Evolutionary conservation across 2,797 vertebrate species (phyloP), one percentile per base, ranked within the genome.

Genomic region (Sebastes jordani): DNA sequence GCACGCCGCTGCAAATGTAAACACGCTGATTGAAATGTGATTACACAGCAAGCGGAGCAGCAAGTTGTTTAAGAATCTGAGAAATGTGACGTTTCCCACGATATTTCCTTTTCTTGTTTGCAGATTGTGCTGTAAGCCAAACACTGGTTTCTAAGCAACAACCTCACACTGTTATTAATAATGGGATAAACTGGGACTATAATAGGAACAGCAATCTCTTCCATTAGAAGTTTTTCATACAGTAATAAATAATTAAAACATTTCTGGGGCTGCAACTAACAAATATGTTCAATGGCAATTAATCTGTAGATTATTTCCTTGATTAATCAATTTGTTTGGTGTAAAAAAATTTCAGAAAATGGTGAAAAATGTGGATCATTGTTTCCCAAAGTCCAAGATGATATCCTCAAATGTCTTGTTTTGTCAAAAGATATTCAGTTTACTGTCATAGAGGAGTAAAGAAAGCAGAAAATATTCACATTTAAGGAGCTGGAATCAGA

Each of bases 41-140:
- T 83, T 86, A 77, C 82, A 74, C 71, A 69, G 86, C 78, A 85
- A 93, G 85, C 63, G n/a, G 34, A 83, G 87, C 82, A 66, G 61
- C 2, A 2, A 71, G 80, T 59, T 79, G 78, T 90, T 89, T 82
- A 56, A 81, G 42, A 78, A 76, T 63, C 65, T 2, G 23, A 69
- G 10, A 83, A 74, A 77, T 61, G 38, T 4, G 16, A 78, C n/a
- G 70, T 82, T 80, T 79, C 76, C 72, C 71, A 10, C 27, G 22
- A 49, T 60, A 23, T 59, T 60, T 52, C 22, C 25, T 36, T 8
- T 6, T 46, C 30, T 71, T 61, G 18, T 73, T 59, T 52, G 68
- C 36, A 22, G 49, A 16, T 7, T 11, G 16, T 18, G 23, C 60
- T 13, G n/a, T 29, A 55, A 61, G 11, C 11, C 23, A 78, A 78